Evolutionary conservation across 2,888 invertebrate genomes (phyloP), one percentile per base, ranked within the genome.

Genomic region (Cybosia mesomella): DNA sequence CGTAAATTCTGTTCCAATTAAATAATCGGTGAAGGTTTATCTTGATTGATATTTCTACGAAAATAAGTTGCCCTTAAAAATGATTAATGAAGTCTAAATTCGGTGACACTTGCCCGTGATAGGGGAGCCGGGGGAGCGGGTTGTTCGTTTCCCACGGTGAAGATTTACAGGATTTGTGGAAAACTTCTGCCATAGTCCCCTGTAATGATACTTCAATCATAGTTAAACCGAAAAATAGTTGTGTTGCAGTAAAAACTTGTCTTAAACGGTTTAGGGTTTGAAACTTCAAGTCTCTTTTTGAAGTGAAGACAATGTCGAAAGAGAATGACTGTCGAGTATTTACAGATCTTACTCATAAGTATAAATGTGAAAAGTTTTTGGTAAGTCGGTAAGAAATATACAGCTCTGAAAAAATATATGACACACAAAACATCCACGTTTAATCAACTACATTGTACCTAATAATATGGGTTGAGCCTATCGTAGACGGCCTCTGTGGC

Each of bases 1-100:
- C 77, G 74, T 74, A 78, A 82, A 80, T 76, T 76, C 71, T 75
- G 80, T 77, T 74, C 68, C 81, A 80, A 81, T 83, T 81, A 83
- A 80, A 84, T 80, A 82, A 84, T 81, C 81, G 77, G 73, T 57
- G 73, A 66, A 68, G 72, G 73, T 76, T 72, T 81, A 76, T 76
- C 73, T 83, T 82, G 84, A 82, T 82, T 78, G 83, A 83, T 83
- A 82, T 72, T 71, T 70, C 66, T 64, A 58, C 65, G 66, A 75
- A 78, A 76, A 82, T 79, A 79, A 82, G 77, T 73, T 78, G 69
- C 67, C 71, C 74, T 76, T 81, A 72, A 81, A 76, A 74, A 75
- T 79, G 83, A 83, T 81, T 79, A 79, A 83, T 82, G 83, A 70
- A 73, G 65, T 74, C 76, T 77, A 76, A 77, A 79, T 75, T 70